Evolutionary conservation across 2,113 vertebrate species (phyloP), one percentile per base, ranked within the genome.

Genomic region (Tapirus terrestris): DNA sequence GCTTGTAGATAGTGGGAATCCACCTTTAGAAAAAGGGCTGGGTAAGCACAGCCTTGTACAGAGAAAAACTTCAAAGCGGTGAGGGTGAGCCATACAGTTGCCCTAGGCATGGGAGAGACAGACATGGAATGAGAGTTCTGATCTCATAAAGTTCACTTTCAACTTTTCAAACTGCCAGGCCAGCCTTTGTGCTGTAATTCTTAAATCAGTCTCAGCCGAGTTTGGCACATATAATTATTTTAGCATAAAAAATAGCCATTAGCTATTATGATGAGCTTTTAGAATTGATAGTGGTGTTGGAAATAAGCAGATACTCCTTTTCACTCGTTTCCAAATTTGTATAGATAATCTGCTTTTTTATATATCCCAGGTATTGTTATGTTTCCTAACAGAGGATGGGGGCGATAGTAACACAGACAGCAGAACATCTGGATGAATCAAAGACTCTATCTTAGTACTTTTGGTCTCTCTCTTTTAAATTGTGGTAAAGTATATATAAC

Each of bases 61-160:
- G 97, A 98, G 98, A 94, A 95, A 39, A 94, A 98, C 99, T 98
- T 99, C 98, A 98, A 98, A 99, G 99, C 68, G 18, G 39, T 11
- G 81, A 68, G 98, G 97, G 97, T 97, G 97, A 98, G 96, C 97
- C 92, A 88, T 60, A 92, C 79, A 89, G 29, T 98, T 97, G 99
- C 99, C 99, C 89, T 79, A 97, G 99, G 99, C 99, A 98, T 98
- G 99, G 99, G 99, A 99, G 99, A 98, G 97, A 97, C 98, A 39
- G 67, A 94, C 91, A 97, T 98, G 98, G 98, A 99, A 98, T 88
- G 98, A 98, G 98, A 99, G 97, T 98, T 97, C 98, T 97, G 96
- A 98, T 97, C 43, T 25, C 97, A 88, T 98, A 96, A 98, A 98
- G 97, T 97, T 97, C 95, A 82, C 97, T 96, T 89, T 73, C 89